Conservation (phyloP, 2,113 vertebrate species). For the Charadrius vociferus region DNA sequence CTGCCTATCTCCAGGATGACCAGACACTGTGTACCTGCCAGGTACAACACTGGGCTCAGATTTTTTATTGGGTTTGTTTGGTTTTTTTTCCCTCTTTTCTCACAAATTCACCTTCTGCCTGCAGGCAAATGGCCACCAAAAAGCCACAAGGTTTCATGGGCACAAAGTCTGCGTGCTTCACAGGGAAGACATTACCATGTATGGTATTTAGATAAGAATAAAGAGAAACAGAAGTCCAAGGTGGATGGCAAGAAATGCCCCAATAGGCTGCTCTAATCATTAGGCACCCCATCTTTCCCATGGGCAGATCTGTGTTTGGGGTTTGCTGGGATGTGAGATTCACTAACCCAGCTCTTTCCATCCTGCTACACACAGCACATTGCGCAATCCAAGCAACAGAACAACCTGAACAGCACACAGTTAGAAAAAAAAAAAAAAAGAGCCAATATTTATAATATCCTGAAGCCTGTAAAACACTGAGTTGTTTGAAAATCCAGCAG, state of each 20-base stretch:
- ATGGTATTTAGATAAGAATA: not conserved
- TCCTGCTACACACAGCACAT: not conserved
- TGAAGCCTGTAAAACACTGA: not conserved
- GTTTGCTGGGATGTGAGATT: not conserved
- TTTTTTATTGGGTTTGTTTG: fast-evolving
- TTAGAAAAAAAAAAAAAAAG: not conserved
- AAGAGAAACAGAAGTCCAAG: not conserved
- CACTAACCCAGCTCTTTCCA: not conserved
- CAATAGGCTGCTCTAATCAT: not conserved
- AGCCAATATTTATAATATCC: slow-evolving; percentile 24
- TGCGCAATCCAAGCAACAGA: not conserved
- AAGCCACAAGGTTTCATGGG: not conserved
- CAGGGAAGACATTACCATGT: not conserved
- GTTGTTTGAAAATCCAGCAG: slow-evolving; percentile 21
- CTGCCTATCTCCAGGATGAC: not conserved
- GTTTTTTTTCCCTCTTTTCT: not conserved
- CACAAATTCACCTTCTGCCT: not conserved
- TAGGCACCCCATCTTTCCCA: not conserved
- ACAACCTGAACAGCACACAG: not conserved
- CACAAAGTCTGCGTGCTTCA: not conserved
- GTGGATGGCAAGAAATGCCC: not conserved
- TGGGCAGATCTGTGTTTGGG: not conserved
- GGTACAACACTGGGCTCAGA: not conserved
- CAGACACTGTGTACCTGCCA: not conserved
- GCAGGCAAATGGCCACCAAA: not conserved